phyloP scores from a whole-genome alignment of 1,140 invertebrate species.

The Rhyzopertha dominica region DNA sequence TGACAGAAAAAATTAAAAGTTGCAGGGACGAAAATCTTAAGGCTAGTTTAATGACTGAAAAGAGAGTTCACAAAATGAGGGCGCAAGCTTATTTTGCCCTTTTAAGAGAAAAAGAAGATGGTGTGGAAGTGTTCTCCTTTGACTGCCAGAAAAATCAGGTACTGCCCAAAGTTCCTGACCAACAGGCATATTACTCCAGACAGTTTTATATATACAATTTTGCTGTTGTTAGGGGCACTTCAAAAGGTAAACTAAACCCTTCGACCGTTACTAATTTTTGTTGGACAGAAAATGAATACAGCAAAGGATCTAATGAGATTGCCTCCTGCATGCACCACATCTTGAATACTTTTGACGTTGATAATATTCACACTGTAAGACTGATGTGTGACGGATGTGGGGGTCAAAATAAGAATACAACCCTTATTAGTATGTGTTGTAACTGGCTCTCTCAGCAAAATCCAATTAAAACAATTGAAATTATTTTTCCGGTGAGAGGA shows the following conservation, averaged over 20 bases:
- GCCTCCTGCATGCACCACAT: conserved; percentile 27
- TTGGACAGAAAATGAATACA: conserved; percentile 35
- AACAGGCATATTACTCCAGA: conserved; percentile 36
- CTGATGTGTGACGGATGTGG: conserved; percentile 26
- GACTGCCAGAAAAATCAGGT: conserved; percentile 39
- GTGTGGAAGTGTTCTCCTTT: conserved; percentile 25
- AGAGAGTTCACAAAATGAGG: conserved; percentile 3
- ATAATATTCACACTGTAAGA: conserved; percentile 16
- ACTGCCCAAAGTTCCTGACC: conserved; percentile 38
- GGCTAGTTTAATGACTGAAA: conserved; percentile 20
- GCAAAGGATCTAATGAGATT: conserved; percentile 37
- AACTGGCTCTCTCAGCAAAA: conserved; percentile 19
- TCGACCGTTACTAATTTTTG: conserved; percentile 32
- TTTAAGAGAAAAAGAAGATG: conserved; percentile 16
- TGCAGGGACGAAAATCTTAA: conserved; percentile 19
- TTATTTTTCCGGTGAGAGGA: conserved; percentile 31
- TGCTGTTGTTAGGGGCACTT: conserved; percentile 30
- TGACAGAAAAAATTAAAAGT: conserved; percentile 20
- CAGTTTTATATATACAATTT: conserved; percentile 41
- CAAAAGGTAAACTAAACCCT: conserved; percentile 13
- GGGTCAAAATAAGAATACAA: conserved; percentile 34
- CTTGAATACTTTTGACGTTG: conserved; percentile 2
- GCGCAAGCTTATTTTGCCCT: conserved; percentile 26
- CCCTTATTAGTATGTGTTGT: conserved; percentile 15
- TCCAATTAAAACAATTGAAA: conserved; percentile 23